phyloP scores from a whole-genome alignment of 2,888 invertebrate genomes.

The Synanthedon myopaeformis region DNA sequence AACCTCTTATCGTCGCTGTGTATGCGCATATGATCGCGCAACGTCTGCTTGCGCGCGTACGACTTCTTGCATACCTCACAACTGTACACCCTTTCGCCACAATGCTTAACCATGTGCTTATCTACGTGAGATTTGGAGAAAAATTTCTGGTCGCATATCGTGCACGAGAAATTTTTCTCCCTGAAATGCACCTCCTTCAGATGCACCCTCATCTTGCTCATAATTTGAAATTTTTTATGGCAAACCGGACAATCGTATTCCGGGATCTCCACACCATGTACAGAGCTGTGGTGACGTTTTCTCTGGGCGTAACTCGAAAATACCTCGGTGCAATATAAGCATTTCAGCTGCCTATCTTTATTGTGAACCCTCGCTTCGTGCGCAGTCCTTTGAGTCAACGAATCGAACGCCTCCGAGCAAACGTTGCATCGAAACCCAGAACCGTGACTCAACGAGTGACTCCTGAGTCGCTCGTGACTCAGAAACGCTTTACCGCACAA shows the following conservation, averaged over 20 bases:
- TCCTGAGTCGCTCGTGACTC: constrained; percentile 39
- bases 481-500: constrained; percentile 51
- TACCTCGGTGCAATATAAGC: constrained; percentile 36
- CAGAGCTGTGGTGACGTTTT: constrained; percentile 32
- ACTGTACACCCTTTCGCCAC: constrained; percentile 50
- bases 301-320: constrained; percentile 39
- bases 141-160: constrained; percentile 60
- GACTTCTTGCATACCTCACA: constrained; percentile 62
- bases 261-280: constrained; percentile 31
- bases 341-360: constrained; percentile 32
- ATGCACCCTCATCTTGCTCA: constrained; percentile 43
- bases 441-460: constrained; percentile 39
- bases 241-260: constrained; percentile 43
- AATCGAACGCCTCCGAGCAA: constrained; percentile 38
- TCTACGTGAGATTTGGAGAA: constrained; percentile 61
- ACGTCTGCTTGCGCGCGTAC: constrained; percentile 50
- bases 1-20: constrained; percentile 38
- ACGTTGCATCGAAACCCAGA: constrained; percentile 34
- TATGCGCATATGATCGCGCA: constrained; percentile 47
- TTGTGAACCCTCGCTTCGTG: constrained; percentile 40
- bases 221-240: constrained; percentile 35
- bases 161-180: constrained; percentile 54
- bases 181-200: constrained; percentile 52
- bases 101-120: constrained; percentile 65
- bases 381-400: constrained; percentile 29